Base-by-base conservation (phyloP, 2,888 invertebrate genomes). In the Luperina nickerlii region DNA sequence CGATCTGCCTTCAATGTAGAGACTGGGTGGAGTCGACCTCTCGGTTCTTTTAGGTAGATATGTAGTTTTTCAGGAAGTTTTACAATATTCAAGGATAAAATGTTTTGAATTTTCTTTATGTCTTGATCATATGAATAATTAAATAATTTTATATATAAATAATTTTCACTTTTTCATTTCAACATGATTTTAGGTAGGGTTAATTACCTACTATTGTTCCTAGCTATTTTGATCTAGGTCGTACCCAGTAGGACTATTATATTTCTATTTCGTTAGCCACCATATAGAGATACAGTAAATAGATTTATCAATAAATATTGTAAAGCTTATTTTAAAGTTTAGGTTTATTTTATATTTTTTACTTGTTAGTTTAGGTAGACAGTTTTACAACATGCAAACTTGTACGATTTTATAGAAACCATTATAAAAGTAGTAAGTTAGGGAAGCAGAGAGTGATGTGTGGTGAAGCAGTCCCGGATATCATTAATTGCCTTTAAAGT, bases 371-470 rank as follows among this genome's bases (percentile, higher is more conserved):
- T 90, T 89, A 87, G 76, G 76, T 88, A 79, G 82, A 84, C 74
- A 82, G 73, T 86, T 87, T 90, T 92, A 94, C 87, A 89, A 89
- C 95, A 95, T 95, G 95, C 95, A 93, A 57, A 94, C 91, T 93
- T 90, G 90, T 90, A 93, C 81, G 76, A 81, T 87, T 91, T 80
- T 67, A 76, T 73, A 78, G 20, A 76, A 75, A 69, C 66, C 60
- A 76, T 90, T 89, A 85, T 84, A 83, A 80, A 65, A 85, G 5
- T 78, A 86, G 68, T 82, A 85, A 84, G 80, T 89, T 89, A 90
- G 85, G 87, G 84, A 93, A 93, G 93, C 92, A 89, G 86, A 89
- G 89, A 88, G 86, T 91, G 87, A 90, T 87, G 83, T 85, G 78
- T 88, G 87, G 85, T 86, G 83, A 90, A 85, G 81, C 78, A 71